Evolutionary conservation across 2,888 invertebrate genomes (phyloP), one percentile per base, ranked within the genome.

Genomic region (Branchinecta sandiegonensis): DNA sequence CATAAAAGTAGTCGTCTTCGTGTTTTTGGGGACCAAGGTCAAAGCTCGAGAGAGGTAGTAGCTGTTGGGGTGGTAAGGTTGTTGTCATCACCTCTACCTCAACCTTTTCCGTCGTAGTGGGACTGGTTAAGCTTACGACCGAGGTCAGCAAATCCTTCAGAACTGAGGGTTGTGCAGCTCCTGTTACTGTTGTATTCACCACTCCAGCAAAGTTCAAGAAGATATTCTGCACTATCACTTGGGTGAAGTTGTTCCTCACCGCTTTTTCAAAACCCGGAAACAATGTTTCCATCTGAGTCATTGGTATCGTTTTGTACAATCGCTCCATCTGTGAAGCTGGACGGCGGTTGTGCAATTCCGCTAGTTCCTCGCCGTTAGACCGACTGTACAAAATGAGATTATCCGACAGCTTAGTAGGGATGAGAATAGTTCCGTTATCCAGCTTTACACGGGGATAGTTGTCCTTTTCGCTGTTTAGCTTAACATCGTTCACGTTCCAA

Each of bases 141-240:
- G 37, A 37, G 37, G 37, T 37, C 6, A 37, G 37, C 37, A 37
- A 37, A 37, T 37, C 37, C 37, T 37, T 37, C 37, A 37, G 37
- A 4, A 37, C 37, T 37, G 37, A 37, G 37, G 37, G 37, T 37
- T 37, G 37, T 37, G 37, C 37, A 37, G 37, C 37, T 37, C 37
- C 37, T 37, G 37, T 37, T 37, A 37, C 37, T 37, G 37, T 37
- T 37, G 37, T 37, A 37, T 37, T 37, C 37, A 37, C 37, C 37
- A 37, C 37, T 37, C 37, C 37, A 37, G 37, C 37, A 37, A 37
- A 6, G 37, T 37, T 65, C 17, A 66, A 47, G 14, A 66, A 66
- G 13, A 66, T 66, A n/a, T 66, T 66, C 14, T 66, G 66, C n/a
- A 66, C 47, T n/a, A 66, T 66, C 17, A 66, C 47, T 14, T 66